A percentile compares a stretch with the other conserved stretches of the same genome.
phyloP scores from a whole-genome alignment of 2,113 vertebrate genomes.

The Gadus chalcogrammus region DNA sequence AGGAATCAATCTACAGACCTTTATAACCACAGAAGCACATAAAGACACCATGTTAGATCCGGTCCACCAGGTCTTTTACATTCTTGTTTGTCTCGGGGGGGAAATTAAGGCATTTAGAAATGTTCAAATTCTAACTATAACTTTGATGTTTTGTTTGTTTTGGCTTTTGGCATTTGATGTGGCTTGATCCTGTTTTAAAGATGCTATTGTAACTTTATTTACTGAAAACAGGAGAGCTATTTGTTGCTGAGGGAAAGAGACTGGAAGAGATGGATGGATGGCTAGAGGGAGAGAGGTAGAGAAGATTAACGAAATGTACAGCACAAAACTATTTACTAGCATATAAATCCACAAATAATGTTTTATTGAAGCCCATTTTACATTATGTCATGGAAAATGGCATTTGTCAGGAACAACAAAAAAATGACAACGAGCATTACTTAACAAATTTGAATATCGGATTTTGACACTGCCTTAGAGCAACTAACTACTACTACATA shows the following conservation, averaged over 20 bases:
- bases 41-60: slow-evolving; percentile 12
- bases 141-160: slow-evolving; percentile 6
- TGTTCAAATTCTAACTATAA: too few species aligned
- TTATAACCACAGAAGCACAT: neutral
- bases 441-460: too few species aligned
- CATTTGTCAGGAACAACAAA: too few species aligned
- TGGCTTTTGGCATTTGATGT: slow-evolving; percentile 36
- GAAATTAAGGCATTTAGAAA: too few species aligned
- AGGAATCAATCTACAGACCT: neutral
- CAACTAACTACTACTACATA: neutral
- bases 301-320: slow-evolving; percentile 26
- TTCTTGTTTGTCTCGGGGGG: slow-evolving; percentile 15
- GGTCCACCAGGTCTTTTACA: slow-evolving; percentile 25
- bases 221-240: too few species aligned
- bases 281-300: slow-evolving; percentile 5
- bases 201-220: neutral
- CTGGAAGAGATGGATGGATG: too few species aligned
- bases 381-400: too few species aligned
- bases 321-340: slow-evolving; percentile 4
- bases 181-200: slow-evolving; percentile 31
- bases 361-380: too few species aligned
- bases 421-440: too few species aligned
- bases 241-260: too few species aligned
- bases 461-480: neutral
- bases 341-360: too few species aligned